A percentile compares a stretch with the other conserved stretches of the same genome.
These are phyloP conservation scores for Halichoerus grypus DNA, from an alignment of 2,113 vertebrate species.

Conservation along the genomic window DNA sequence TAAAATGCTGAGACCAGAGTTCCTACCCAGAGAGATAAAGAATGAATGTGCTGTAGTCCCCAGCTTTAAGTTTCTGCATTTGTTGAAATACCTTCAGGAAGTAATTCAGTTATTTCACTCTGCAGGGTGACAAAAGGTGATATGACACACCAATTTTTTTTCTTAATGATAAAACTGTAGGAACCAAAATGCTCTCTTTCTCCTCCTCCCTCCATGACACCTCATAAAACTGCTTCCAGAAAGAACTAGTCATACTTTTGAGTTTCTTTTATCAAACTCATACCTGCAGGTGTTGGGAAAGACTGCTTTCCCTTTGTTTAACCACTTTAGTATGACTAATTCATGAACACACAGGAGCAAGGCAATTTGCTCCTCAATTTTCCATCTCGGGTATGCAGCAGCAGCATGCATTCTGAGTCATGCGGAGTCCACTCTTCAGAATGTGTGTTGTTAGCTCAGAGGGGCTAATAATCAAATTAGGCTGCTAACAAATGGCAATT, in stretches of 20 bases:
- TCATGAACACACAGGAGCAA: constrained; percentile 49
- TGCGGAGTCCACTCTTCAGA: constrained; percentile 45
- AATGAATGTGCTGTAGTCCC: background rate
- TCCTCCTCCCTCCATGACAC: constrained; percentile 45
- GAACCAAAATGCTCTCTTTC: constrained; percentile 59
- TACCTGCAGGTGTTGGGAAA: background rate
- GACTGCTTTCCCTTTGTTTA: constrained; percentile 29
- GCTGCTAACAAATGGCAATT: constrained; percentile 76
- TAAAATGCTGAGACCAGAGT: constrained; percentile 70
- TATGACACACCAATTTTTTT: constrained; percentile 79
- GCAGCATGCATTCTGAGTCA: constrained; percentile 46
- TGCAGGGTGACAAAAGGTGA: constrained; percentile 76
- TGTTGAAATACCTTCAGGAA: constrained; percentile 83
- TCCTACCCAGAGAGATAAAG: constrained; percentile 67
- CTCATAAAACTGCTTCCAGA: constrained; percentile 69
- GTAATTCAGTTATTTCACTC: constrained; percentile 79
- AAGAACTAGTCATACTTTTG: constrained; percentile 54
- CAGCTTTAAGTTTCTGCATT: constrained; percentile 77
- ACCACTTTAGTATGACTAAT: constrained; percentile 47
- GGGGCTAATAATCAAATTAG: constrained; percentile 79
- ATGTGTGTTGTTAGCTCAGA: constrained; percentile 69
- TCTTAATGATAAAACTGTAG: constrained; percentile 79
- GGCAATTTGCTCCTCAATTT: constrained; percentile 58
- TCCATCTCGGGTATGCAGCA: background rate
- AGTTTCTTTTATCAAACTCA: constrained; percentile 51